Base-by-base conservation (phyloP, 1,140 invertebrate species). In the Bombyx mandarina region DNA sequence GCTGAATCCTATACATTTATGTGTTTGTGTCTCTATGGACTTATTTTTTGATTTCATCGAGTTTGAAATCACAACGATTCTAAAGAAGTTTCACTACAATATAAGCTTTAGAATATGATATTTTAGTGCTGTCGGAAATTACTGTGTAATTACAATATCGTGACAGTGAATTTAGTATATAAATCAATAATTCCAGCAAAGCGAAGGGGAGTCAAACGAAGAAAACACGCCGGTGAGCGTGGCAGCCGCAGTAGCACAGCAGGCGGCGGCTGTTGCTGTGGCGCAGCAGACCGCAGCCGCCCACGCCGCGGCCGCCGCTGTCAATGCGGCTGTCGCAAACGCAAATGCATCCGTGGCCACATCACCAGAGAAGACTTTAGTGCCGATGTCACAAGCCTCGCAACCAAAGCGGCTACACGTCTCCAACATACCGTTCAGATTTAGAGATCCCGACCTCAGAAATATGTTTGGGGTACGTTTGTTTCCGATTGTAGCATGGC, bases 381-480 rank as follows among this genome's bases (percentile, higher is more conserved):
- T 83, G n/a, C 78, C 82, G 57, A 77, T 81, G 62, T 75, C 82
- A 22, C 80, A 87, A 60, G 86, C 75, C 62, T 89, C 82, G 54
- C 94, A 94, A 82, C 94, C 94, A 47, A 97, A 97, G 86, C 91
- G 94, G 73, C 91, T 96, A 62, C 96, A 97, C 80, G 97, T 99
- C 74, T 99, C 97, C 79, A 99, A 99, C 91, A 99, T 99, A 91
- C 98, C 98, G 66, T 99, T 99, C 90, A 91, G 97, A 79, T 99
- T 99, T 90, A 92, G 98, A 89, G 98, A 99, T 90, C 97, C 97
- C 55, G 98, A 99, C 89, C 91, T 99, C 59, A 93, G 97, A 86
- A 94, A 96, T 70, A 97, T 99, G 93, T 98, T 99, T 91, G 97
- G 97, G 89, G 98, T 99, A 90, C 93, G 95, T 94, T 69, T 60